Evolutionary conservation across 2,888 invertebrate species (phyloP), one percentile per base, ranked within the genome.

Genomic region (Hirudinaria manillensis): DNA sequence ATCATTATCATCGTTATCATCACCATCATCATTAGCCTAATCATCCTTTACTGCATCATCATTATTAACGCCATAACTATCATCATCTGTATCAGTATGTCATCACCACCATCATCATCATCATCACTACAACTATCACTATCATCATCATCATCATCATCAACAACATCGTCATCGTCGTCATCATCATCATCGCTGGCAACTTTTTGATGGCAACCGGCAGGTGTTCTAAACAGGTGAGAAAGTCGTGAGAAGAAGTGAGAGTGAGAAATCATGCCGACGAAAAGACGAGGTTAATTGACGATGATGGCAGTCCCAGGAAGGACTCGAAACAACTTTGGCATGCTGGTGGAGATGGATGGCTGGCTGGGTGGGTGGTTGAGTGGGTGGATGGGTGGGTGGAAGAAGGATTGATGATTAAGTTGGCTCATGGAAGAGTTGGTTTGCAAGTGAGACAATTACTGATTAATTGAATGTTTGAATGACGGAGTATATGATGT

Each of bases 201-300:
- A 45, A 45, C 45, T 45, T 45, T 45, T 45, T 61, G 61, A 61
- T 7, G 61, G 61, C 61, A 61, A 19, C 29, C 61, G 29, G 29
- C 61, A 61, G 61, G 61, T 61, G 61, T 61, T 24, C 61, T 7
- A 29, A 61, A 61, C 61, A 61, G 61, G 61, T 61, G 61, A 61
- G 61, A 10, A 56, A 61, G 29, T 29, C 61, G 61, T 61, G 61
- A 61, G 61, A 61, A 61, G 29, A 61, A n/a, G 24, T 10, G 21
- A 10, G 24, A 24, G 61, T 29, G 61, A 27, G 45, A 61, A 61
- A 61, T 61, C 61, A 61, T 27, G 24, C 7, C 24, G 61, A 61
- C 29, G 61, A 61, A 61, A n/a, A 61, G 29, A n/a, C 61, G n/a
- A 19, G 61, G 61, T 61, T 61, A 61, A 61, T 61, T 61, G 61